Evolutionary conservation across 2,888 invertebrate species (phyloP), one percentile per base, ranked within the genome.

Genomic region (Glaucopsyche alexis): DNA sequence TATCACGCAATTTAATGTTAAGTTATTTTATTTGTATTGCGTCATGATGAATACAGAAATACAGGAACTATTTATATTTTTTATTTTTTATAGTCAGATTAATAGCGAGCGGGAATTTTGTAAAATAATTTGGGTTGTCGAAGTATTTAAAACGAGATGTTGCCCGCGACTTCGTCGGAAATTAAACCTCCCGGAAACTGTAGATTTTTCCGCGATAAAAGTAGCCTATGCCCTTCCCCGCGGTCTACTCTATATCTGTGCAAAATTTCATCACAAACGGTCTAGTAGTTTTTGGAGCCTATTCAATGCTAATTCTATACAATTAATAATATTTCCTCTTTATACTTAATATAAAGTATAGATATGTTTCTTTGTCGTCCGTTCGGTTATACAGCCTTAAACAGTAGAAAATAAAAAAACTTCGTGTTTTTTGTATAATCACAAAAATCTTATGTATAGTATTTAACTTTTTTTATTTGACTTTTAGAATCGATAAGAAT

Each of bases 1-100:
- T 67, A 67, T 45, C 67, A 45, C 67, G 67, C 67, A 67, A 42
- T 16, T 16, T 11, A 67, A 8, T 42, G 7, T 6, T 6, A 2
- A 16, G 55, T 19, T n/a, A 45, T 45, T 66, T 45, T 45, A 16
- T 67, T 67, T 16, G n/a, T 16, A 67, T 67, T 45, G 66, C 66
- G 66, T 67, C 66, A 67, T 45, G n/a, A 29, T 29, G 7, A 9
- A 29, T 60, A 16, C 29, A 60, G 19, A 60, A 14, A 67, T 45
- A 19, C 16, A 67, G 67, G 67, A 67, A 67, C 42, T 45, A 19
- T n/a, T 67, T 67, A 19, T 19, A 3, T 60, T 60, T 60, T 19
- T 7, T 60, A 45, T 67, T 45, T 66, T 66, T 66, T 40, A 16
- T 45, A 4, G 19, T 29, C 19, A 6, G 52, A 0, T 29, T 16